phyloP scores from a whole-genome alignment of 2,888 invertebrate genomes.

The Melipona beecheii region DNA sequence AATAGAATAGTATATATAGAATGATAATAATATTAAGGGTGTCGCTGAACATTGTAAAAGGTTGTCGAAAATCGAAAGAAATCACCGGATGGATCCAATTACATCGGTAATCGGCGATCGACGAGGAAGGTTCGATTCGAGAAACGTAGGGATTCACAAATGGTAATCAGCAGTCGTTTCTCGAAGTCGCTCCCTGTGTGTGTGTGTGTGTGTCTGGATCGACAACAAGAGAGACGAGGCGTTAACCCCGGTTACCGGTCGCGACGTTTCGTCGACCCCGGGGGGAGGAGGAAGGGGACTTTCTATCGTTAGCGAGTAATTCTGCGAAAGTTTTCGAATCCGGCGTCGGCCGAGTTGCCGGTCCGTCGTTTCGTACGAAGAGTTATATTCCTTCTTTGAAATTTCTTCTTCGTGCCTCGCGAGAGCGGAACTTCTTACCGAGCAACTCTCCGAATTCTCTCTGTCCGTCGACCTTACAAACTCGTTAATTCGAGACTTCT shows the following conservation, averaged over 20 bases:
- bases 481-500: constrained; percentile 60
- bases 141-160: neutral
- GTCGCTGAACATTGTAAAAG: too few relatives aligned
- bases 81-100: neutral
- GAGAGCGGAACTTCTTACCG: constrained; percentile 53
- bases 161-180: constrained; percentile 48
- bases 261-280: constrained; percentile 44
- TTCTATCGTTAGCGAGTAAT: constrained; percentile 66
- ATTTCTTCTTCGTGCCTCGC: constrained; percentile 60
- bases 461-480: constrained; percentile 57
- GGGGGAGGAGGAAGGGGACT: constrained; percentile 11
- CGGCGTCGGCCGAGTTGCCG: constrained; percentile 46
- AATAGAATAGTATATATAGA: too few relatives aligned
- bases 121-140: neutral
- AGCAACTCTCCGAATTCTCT: constrained; percentile 49
- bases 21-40: too few relatives aligned
- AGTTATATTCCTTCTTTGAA: constrained; percentile 61
- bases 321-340: constrained; percentile 52
- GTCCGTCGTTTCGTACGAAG: constrained; percentile 29
- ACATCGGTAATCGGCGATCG: neutral
- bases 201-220: neutral
- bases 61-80: neutral
- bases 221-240: constrained; percentile 21
- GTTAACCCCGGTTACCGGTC: constrained; percentile 24
- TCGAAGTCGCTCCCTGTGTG: constrained; percentile 28